Conservation (phyloP, 2,888 invertebrate genomes). For the Seira sanloemensis region DNA sequence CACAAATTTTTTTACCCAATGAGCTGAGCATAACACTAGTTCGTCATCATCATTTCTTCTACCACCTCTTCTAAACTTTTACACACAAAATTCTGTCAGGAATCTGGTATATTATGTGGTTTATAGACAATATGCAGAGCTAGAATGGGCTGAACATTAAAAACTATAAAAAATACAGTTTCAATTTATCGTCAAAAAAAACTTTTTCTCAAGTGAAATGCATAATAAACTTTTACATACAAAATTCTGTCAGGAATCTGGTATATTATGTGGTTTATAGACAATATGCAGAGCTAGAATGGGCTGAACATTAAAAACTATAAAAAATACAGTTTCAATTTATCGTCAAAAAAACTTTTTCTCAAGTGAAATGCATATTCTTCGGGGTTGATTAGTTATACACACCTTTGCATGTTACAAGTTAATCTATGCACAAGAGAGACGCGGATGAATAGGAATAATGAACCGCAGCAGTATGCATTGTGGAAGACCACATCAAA, state of each 20-base stretch:
- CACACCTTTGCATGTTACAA: background rate
- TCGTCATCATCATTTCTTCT: background rate
- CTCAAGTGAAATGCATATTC: too few species aligned
- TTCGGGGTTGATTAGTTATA: background rate
- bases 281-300: too few species aligned
- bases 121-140: background rate
- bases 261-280: too few species aligned
- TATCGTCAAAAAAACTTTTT: too few species aligned
- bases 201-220: background rate
- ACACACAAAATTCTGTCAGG: background rate
- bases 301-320: too few species aligned
- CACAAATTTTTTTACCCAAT: background rate
- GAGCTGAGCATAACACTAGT: background rate
- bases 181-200: background rate
- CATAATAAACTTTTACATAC: too few species aligned
- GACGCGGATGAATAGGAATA: background rate
- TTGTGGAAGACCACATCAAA: constrained; percentile 18
- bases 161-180: background rate
- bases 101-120: background rate
- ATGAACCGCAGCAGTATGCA: background rate
- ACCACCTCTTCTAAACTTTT: background rate
- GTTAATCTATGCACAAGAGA: background rate
- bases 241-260: too few species aligned
- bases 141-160: background rate
- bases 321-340: too few species aligned